A percentile compares a stretch with the other conserved stretches of the same genome.
Evolutionary conservation across 2,113 vertebrate genomes (phyloP).

Genomic region (Bolborhynchus lineola): DNA sequence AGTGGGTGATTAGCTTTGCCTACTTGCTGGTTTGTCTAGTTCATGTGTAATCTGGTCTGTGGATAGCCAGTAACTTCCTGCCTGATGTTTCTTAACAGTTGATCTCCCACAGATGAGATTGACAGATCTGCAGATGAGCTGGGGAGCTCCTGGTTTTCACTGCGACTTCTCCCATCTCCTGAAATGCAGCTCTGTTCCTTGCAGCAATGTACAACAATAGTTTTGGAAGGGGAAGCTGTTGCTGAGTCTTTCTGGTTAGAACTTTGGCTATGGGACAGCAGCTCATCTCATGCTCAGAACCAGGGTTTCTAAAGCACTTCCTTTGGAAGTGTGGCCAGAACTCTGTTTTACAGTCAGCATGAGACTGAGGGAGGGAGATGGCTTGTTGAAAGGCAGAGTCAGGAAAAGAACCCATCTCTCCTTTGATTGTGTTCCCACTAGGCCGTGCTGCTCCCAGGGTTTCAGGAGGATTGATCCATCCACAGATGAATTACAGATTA

Average conservation of each 20-base stretch:
- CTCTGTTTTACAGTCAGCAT: rapidly evolving
- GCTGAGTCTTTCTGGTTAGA: not conserved
- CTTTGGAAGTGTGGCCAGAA: not conserved
- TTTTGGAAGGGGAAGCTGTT: not conserved
- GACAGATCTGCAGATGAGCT: no score
- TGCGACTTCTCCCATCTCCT: not conserved
- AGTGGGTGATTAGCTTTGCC: not conserved
- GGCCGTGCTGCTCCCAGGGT: not conserved
- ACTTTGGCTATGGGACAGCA: not conserved
- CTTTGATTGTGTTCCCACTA: not conserved
- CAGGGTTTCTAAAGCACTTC: not conserved
- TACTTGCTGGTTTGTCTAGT: not conserved
- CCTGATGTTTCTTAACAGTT: not conserved
- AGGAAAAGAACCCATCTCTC: not conserved
- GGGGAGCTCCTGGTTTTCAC: not conserved
- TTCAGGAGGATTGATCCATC: not conserved
- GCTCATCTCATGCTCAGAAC: not conserved
- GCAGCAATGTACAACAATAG: not conserved
- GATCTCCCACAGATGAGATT: not conserved
- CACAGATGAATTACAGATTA: not conserved
- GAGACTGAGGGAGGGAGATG: not conserved
- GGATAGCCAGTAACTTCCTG: not conserved
- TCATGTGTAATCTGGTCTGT: no score
- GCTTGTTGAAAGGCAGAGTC: not conserved
- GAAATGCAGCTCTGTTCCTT: not conserved